Percentiles rank a stretch among this genome's conserved stretches.
Conservation (phyloP, 2,888 invertebrate species). For the Iselma pallidipennis region DNA sequence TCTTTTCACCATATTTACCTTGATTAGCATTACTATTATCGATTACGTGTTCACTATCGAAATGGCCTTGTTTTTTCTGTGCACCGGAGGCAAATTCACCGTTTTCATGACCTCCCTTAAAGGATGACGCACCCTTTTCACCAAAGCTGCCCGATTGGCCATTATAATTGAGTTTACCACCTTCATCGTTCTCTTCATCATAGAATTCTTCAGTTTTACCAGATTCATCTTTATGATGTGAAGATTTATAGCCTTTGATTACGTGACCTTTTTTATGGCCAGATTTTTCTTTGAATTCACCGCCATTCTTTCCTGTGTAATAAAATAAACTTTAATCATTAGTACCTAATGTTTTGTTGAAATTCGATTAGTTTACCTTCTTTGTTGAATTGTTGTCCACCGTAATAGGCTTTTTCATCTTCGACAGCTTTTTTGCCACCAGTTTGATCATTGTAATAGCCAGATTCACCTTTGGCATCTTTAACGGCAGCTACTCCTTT, state of each 20-base stretch:
- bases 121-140: constrained; percentile 61
- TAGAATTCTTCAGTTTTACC: constrained; percentile 68
- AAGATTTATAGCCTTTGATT: constrained; percentile 68
- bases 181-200: constrained; percentile 68
- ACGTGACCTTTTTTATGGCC: constrained; percentile 68
- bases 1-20: constrained; percentile 65
- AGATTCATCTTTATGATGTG: constrained; percentile 69
- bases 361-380: constrained; percentile 55
- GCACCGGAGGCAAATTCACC: constrained; percentile 62
- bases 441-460: constrained; percentile 62
- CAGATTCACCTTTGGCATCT: constrained; percentile 56
- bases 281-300: constrained; percentile 61
- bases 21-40: constrained; percentile 65
- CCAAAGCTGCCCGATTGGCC: constrained; percentile 64
- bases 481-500: constrained; percentile 58
- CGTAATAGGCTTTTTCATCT: constrained; percentile 64
- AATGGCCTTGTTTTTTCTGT: constrained; percentile 64
- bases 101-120: constrained; percentile 65
- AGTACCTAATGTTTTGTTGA: background rate
- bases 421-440: constrained; percentile 64
- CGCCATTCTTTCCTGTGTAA: constrained; percentile 58
- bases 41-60: constrained; percentile 60
- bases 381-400: constrained; percentile 62
- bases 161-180: constrained; percentile 62
- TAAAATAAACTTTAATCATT: background rate